Evolutionary conservation across 2,797 vertebrate genomes (phyloP), one percentile per base, ranked within the genome.

Genomic region (Psittacula derbiana): DNA sequence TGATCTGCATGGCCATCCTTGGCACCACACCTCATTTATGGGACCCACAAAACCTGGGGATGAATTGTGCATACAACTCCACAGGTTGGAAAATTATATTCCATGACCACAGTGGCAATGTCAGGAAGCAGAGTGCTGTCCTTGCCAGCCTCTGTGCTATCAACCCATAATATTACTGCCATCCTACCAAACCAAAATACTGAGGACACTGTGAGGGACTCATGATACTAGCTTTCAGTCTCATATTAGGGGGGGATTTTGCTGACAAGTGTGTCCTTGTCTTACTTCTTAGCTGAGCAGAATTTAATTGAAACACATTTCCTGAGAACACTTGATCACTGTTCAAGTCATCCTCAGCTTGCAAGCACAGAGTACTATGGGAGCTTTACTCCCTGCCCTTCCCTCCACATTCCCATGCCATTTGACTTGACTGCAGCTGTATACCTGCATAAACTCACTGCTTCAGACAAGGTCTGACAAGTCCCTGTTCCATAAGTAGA

Each of bases 231-330:
- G n/a, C 47, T 55, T 80, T 91, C 76, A 91, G 70, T 15, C 52
- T 53, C 61, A 65, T 44, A 81, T 52, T 78, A 80, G 38, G 52
- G 31, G 93, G 18, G 31, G 55, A 88, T 73, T 79, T 76, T 73
- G 58, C 70, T 92, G 70, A 91, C 86, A 96, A 85, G 27, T 82
- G 78, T 82, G 55, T 57, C 76, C 88, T 95, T 92, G 88, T 96
- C 31, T 84, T 74, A 41, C 33, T 90, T 86, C 88, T 88, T 67
- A 94, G 83, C 71, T 93, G 91, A 95, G 73, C 55, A 79, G 82
- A 94, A 95, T 96, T 93, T 88, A 93, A 93, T 95, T 93, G 92
- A 91, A 96, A 85, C 18, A 15, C 49, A 40, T 92, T 87, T 94
- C 82, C 90, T 84, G 86, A 92, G 90, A 95, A 92, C 88, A 93